Conservation (phyloP, 2,113 vertebrate genomes). For the Syngnathus typhle region DNA sequence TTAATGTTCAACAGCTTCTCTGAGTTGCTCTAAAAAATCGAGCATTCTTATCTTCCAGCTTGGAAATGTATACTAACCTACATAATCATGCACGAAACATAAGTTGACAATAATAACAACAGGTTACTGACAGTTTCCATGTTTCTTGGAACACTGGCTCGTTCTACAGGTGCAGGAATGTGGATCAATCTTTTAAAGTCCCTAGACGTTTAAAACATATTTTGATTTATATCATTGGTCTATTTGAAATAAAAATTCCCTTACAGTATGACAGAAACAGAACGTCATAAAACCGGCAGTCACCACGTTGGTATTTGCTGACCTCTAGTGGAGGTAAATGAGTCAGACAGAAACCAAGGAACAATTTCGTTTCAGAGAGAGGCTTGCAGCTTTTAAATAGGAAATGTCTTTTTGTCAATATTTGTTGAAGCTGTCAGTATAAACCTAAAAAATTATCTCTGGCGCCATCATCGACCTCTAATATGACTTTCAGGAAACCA, state of each 20-base stretch:
- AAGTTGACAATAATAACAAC: background rate
- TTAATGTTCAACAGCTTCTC: constrained; percentile 36
- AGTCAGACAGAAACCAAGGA: constrained; percentile 1
- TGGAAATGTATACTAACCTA: background rate
- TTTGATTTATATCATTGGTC: background rate
- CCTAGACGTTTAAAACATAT: background rate
- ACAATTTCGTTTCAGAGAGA: background rate
- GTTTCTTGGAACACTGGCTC: background rate
- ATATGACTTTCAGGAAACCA: background rate
- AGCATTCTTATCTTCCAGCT: background rate
- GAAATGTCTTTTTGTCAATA: background rate
- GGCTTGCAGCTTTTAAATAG: background rate
- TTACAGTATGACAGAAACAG: background rate
- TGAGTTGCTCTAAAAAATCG: background rate
- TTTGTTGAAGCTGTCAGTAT: background rate
- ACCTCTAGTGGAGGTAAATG: background rate
- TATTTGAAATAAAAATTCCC: background rate
- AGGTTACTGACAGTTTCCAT: background rate
- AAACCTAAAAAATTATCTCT: background rate
- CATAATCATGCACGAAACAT: too few relatives aligned
- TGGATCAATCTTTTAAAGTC: too few relatives aligned
- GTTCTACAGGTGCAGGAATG: background rate
- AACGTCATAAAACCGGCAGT: background rate
- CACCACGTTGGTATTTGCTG: background rate
- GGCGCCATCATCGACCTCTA: background rate